Conservation (phyloP, 2,888 invertebrate species). For the Hirtodrosophila confusa region DNA sequence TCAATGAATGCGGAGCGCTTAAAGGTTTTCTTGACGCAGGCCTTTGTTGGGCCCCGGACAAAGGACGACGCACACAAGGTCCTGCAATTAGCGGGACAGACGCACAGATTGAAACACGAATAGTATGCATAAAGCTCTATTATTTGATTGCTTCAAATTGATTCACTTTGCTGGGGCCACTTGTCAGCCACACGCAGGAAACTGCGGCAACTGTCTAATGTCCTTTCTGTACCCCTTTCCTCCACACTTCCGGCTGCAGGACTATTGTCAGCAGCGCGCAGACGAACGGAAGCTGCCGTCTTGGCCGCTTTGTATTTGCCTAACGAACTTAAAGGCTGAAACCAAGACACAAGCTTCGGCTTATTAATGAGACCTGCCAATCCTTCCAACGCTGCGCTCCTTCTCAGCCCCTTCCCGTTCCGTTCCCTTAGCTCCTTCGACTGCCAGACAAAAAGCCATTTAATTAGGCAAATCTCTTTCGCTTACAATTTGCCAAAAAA, state of each 20-base stretch:
- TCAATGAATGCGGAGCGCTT: conserved; percentile 38
- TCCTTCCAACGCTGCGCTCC: background rate
- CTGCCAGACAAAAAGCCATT: conserved; percentile 29
- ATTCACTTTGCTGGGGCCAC: conserved; percentile 55
- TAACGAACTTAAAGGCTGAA: conserved; percentile 50
- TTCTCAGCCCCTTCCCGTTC: background rate
- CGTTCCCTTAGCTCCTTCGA: background rate
- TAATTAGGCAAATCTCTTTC: conserved; percentile 39
- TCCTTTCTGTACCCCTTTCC: conserved; percentile 18
- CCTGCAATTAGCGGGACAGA: conserved; percentile 46
- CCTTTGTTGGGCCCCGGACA: conserved; percentile 24
- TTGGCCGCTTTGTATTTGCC: conserved; percentile 51
- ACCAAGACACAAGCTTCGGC: conserved; percentile 11
- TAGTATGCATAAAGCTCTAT: conserved; percentile 18
- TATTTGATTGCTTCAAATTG: conserved; percentile 56
- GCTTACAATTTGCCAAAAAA: conserved; percentile 24
- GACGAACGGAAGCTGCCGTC: conserved; percentile 32
- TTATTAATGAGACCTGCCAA: conserved; percentile 42
- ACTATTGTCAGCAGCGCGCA: conserved; percentile 12
- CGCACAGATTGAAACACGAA: conserved; percentile 37
- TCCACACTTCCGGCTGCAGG: conserved; percentile 18
- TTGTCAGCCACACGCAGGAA: conserved; percentile 69
- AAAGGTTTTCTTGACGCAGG: conserved; percentile 37
- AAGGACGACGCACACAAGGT: conserved; percentile 4
- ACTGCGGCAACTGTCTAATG: conserved; percentile 44